phyloP scores from a whole-genome alignment of 2,888 invertebrate species.

The Brachyopa scutellaris region DNA sequence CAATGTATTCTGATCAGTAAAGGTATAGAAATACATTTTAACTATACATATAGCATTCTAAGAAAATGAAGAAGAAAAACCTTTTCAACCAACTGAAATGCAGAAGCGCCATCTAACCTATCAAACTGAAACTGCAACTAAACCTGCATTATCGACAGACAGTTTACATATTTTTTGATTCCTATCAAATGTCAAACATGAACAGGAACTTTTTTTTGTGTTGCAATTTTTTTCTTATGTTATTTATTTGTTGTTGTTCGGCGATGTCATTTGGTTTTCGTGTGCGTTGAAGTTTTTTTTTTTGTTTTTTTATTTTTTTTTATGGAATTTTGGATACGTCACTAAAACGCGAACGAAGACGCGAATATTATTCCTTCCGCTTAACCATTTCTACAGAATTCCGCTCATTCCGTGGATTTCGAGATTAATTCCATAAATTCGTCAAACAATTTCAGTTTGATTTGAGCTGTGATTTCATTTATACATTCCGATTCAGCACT shows the following conservation, averaged over 20 bases:
- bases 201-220: neutral
- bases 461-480: slow-evolving; percentile 30
- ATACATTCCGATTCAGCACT: slow-evolving; percentile 25
- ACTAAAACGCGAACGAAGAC: slow-evolving; percentile 31
- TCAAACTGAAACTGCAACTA: neutral
- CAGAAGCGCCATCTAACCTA: slow-evolving; percentile 7
- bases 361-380: slow-evolving; percentile 32
- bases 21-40: too few species aligned
- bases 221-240: slow-evolving; percentile 42
- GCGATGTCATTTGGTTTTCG: slow-evolving; percentile 40
- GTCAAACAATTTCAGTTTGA: neutral
- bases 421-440: slow-evolving; percentile 16
- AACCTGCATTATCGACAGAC: slow-evolving; percentile 1
- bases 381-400: slow-evolving; percentile 15
- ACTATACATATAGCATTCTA: too few species aligned
- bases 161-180: neutral
- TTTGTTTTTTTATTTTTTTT: too few species aligned
- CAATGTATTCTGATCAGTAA: too few species aligned
- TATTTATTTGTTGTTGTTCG: slow-evolving; percentile 42
- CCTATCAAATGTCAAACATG: neutral
- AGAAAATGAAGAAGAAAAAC: too few species aligned
- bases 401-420: slow-evolving; percentile 1
- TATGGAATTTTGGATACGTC: slow-evolving; percentile 62
- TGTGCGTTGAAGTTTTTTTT: slow-evolving; percentile 40
- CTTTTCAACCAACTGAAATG: too few species aligned